Base-by-base conservation (phyloP, 1,140 invertebrate genomes). In the Drosophila takahashii region DNA sequence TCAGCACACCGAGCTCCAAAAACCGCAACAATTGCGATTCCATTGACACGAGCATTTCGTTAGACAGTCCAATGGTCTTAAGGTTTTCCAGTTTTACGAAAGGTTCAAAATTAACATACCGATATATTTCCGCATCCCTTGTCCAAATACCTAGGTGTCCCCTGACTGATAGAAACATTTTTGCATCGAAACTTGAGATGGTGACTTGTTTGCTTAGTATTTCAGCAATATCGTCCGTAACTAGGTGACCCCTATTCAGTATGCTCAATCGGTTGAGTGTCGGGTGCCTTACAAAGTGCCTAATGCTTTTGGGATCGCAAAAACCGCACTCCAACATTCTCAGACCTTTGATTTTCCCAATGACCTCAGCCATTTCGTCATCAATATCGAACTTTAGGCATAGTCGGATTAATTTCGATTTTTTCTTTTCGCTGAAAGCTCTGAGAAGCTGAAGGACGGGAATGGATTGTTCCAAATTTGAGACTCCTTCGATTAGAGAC, bases 321-420 rank as follows among this genome's bases (percentile, higher is more conserved):
- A 70, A 15, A 2, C 64, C 66, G 18, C 66, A 57, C 18, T 70
- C 50, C 27, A 70, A 47, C 13, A 27, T 1, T 8, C 27, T 32
- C 3, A 70, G 29, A n/a, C 27, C 9, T 11, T 48, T 69, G 3
- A 70, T 26, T 32, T 70, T 45, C 10, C 1, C n/a, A 29, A 70
- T 70, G 11, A 16, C 18, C 34, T 48, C 18, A 0, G 16, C 41
- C 41, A 48, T 32, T 27, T 34, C 11, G 9, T 70, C 64, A 18
- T 37, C 22, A 15, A 70, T 11, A 1, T 70, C 29, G 3, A 70
- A 70, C n/a, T 34, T 27, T 2, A 70, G 22, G 3, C n/a, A 10
- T 7, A 70, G 39, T 18, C 26, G 42, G 4, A n/a, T 4, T 13
- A 70, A 36, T n/a, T 10, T 39, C 1, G 50, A 34, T 7, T 16